Conservation (phyloP, 2,113 vertebrate genomes). For the Onychostruthus taczanowskii region DNA sequence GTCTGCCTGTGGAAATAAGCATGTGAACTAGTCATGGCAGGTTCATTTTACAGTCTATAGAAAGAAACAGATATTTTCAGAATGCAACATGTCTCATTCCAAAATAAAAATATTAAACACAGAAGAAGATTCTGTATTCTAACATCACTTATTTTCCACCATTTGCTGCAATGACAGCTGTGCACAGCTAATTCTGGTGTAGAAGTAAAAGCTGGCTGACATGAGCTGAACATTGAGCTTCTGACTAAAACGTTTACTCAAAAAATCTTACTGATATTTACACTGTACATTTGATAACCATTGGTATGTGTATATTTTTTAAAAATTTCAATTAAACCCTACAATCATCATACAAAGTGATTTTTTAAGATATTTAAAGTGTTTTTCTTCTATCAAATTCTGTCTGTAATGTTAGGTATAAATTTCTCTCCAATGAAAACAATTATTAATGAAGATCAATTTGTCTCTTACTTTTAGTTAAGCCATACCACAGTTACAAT, state of each 20-base stretch:
- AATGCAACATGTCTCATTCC: background rate
- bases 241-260: background rate
- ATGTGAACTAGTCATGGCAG: background rate
- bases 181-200: background rate
- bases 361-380: background rate
- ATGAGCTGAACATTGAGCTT: background rate
- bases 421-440: background rate
- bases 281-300: rapidly evolving
- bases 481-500: background rate
- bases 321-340: background rate
- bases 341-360: background rate
- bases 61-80: background rate
- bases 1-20: background rate
- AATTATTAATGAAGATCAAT: background rate
- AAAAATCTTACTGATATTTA: background rate
- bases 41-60: background rate
- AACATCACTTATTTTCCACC: background rate
- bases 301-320: background rate
- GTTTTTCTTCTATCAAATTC: background rate
- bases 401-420: background rate
- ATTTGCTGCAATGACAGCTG: background rate
- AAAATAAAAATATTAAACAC: background rate
- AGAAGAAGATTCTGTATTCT: background rate
- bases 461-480: background rate
- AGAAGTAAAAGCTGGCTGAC: background rate